phyloP scores from a whole-genome alignment of 1,140 invertebrate genomes.

The Proales similis region DNA sequence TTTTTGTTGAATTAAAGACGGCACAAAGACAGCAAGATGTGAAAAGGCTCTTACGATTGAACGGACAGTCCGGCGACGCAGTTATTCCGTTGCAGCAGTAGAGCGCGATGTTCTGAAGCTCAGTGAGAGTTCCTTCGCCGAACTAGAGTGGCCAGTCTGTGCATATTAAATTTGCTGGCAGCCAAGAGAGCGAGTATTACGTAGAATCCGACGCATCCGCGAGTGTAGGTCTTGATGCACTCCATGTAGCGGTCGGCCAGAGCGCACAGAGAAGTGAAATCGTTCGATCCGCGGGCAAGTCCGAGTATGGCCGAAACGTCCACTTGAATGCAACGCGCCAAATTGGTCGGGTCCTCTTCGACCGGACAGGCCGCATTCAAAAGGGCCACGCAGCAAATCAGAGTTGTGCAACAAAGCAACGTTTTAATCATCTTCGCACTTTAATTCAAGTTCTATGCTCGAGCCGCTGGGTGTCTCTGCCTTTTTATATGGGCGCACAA shows the following conservation, averaged over 20 bases:
- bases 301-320: slow-evolving; percentile 35
- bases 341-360: slow-evolving; percentile 34
- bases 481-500: no score
- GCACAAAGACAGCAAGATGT: not conserved
- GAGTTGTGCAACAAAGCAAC: no score
- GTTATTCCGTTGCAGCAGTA: slow-evolving; percentile 31
- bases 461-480: no score
- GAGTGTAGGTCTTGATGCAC: slow-evolving; percentile 32
- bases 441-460: no score
- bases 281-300: slow-evolving; percentile 10
- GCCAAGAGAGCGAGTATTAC: not conserved
- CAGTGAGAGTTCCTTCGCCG: slow-evolving; percentile 27
- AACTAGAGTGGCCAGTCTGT: slow-evolving; percentile 3
- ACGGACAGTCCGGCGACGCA: slow-evolving; percentile 26
- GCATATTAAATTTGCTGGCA: slow-evolving; percentile 8
- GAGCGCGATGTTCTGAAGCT: slow-evolving; percentile 28
- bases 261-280: slow-evolving; percentile 25
- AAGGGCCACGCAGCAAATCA: not conserved
- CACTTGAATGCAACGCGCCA: slow-evolving; percentile 31
- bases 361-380: slow-evolving; percentile 12
- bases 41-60: slow-evolving; percentile 11
- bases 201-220: slow-evolving; percentile 32
- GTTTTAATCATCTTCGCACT: no score
- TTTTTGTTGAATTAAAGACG: not conserved
- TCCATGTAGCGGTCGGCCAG: slow-evolving; percentile 36